A percentile compares a stretch with the other conserved stretches of the same genome.
Evolutionary conservation across 1,140 invertebrate genomes (phyloP).

Genomic region (Platyura marginata): DNA sequence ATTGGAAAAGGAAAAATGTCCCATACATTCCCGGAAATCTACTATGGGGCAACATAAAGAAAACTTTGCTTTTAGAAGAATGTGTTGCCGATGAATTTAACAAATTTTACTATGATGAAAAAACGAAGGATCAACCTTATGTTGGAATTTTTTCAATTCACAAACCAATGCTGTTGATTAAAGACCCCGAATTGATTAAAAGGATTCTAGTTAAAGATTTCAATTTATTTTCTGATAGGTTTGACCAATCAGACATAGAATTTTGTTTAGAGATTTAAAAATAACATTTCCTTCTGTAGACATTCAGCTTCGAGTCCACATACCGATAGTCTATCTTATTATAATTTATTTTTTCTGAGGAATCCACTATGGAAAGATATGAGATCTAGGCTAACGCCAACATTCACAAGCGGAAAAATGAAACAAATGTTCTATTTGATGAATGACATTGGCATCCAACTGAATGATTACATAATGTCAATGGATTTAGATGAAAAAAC

Average conservation of each 20-base stretch:
- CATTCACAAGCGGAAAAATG: slow-evolving; percentile 27
- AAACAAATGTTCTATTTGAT: slow-evolving; percentile 27
- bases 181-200: slow-evolving; percentile 27
- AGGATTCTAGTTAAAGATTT: slow-evolving; percentile 25
- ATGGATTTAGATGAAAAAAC: slow-evolving; percentile 2
- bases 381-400: slow-evolving; percentile 23
- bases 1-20: slow-evolving; percentile 19
- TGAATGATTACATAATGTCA: slow-evolving; percentile 5
- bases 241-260: too few species aligned
- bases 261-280: not conserved
- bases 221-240: slow-evolving; percentile 11
- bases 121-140: slow-evolving; percentile 6
- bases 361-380: slow-evolving; percentile 23
- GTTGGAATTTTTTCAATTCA: slow-evolving; percentile 19
- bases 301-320: not conserved
- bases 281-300: too few species aligned
- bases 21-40: slow-evolving; percentile 12
- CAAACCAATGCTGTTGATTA: slow-evolving; percentile 21
- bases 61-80: slow-evolving; percentile 9
- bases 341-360: not conserved
- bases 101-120: slow-evolving; percentile 13
- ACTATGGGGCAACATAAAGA: slow-evolving; percentile 15
- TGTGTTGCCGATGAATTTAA: slow-evolving; percentile 13
- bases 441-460: slow-evolving; percentile 15
- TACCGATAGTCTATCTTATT: not conserved